These are phyloP conservation scores for Heliconius erato DNA, from an alignment of 2,888 invertebrate genomes.

Conservation along the genomic window DNA sequence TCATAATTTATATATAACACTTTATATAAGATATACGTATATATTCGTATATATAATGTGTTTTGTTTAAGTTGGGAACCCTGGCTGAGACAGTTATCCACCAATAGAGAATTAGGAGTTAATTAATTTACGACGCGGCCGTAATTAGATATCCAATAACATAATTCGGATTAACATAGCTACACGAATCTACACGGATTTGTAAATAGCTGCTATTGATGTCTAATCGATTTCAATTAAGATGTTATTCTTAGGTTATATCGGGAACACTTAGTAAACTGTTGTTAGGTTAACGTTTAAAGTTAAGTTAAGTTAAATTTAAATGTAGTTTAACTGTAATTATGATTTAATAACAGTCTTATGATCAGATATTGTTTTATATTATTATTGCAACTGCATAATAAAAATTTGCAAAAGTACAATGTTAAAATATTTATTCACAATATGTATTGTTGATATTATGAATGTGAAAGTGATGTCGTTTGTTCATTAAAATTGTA, in stretches of 20 bases:
- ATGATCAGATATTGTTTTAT: no score
- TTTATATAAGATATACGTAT: background rate
- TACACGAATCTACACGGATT: constrained; percentile 59
- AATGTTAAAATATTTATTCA: no score
- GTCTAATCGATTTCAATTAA: constrained; percentile 49
- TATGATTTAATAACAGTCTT: no score
- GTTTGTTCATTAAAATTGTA: no score
- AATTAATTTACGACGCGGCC: constrained; percentile 78
- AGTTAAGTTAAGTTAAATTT: no score
- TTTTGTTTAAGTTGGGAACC: constrained; percentile 25
- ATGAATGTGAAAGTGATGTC: no score
- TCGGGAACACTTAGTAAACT: constrained; percentile 14
- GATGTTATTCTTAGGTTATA: constrained; percentile 41
- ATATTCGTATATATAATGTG: background rate
- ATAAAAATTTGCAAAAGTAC: no score
- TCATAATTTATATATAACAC: no score
- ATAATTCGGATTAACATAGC: constrained; percentile 64
- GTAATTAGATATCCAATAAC: constrained; percentile 74
- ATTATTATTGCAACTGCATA: no score
- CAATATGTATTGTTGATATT: no score
- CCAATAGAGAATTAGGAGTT: constrained; percentile 73
- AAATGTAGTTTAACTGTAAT: no score
- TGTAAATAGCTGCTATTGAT: constrained; percentile 59
- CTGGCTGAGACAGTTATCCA: constrained; percentile 64
- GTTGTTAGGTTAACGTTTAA: constrained; percentile 21